A percentile compares a stretch with the other conserved stretches of the same genome.
Conservation (phyloP, 37 sponge, comb jelly and placozoan genomes). For the Oopsacas minuta region DNA sequence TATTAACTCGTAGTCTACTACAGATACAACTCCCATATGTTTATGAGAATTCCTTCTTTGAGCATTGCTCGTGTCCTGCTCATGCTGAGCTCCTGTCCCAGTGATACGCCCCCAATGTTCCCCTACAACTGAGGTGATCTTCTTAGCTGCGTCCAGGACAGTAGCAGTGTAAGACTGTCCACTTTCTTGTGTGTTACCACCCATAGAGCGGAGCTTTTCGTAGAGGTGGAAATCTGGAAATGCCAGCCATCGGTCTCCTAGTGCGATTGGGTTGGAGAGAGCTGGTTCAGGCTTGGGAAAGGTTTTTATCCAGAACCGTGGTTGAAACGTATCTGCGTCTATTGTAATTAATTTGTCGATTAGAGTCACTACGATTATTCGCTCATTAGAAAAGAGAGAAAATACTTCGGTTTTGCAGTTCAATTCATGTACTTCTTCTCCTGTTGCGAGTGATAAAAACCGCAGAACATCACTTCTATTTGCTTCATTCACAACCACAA, state of each 20-base stretch:
- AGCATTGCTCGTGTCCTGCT: neutral
- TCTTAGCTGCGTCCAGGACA: slow-evolving; percentile 50
- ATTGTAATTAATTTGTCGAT: neutral
- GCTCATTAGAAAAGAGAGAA: neutral
- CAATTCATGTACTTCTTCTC: slow-evolving; percentile 19
- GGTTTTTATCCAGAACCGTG: slow-evolving; percentile 9
- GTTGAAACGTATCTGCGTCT: neutral
- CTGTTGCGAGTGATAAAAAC: slow-evolving; percentile 17
- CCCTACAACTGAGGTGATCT: slow-evolving; percentile 46
- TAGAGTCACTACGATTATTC: slow-evolving; percentile 8
- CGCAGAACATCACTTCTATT: slow-evolving; percentile 22
- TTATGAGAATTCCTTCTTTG: neutral
- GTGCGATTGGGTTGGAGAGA: slow-evolving; percentile 63
- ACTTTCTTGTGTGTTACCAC: slow-evolving; percentile 41
- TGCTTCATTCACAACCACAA: slow-evolving; percentile 49
- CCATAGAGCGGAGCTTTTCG: slow-evolving; percentile 43
- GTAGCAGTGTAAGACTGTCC: slow-evolving; percentile 55
- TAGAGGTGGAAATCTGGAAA: slow-evolving; percentile 48
- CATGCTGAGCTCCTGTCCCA: slow-evolving; percentile 12
- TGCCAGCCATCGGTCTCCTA: slow-evolving; percentile 86
- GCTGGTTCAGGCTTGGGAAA: neutral
- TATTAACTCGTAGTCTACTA: neutral
- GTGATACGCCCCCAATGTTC: slow-evolving; percentile 20
- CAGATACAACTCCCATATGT: neutral
- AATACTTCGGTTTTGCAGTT: slow-evolving; percentile 9